Conservation (phyloP, 2,113 vertebrate genomes). For the Lynx canadensis region DNA sequence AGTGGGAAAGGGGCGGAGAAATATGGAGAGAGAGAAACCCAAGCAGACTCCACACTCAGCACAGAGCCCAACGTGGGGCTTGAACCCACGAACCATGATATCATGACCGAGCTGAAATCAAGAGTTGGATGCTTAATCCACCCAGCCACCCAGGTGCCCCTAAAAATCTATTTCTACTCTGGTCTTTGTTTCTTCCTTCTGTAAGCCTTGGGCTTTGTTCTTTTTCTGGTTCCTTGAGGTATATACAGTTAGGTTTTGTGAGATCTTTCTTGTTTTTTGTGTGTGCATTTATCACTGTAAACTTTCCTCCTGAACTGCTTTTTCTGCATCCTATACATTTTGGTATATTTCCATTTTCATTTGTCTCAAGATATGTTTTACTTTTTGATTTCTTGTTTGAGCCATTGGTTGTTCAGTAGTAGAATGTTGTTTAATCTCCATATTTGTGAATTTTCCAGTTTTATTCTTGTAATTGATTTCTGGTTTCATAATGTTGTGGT, state of each 20-base stretch:
- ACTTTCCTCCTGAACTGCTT: neutral
- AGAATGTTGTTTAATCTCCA: neutral
- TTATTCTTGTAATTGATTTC: neutral
- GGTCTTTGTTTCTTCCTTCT: neutral
- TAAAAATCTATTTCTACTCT: neutral
- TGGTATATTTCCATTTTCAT: neutral
- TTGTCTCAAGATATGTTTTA: neutral
- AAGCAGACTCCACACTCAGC: too few species aligned
- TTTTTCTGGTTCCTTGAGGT: neutral
- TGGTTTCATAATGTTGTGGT: neutral
- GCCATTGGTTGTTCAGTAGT: neutral
- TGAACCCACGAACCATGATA: too few species aligned
- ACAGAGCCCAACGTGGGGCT: too few species aligned
- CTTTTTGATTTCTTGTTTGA: neutral
- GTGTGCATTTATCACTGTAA: neutral
- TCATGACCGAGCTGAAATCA: too few species aligned
- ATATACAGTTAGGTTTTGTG: neutral
- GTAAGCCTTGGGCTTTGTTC: neutral
- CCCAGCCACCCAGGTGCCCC: too few species aligned
- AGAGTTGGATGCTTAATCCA: too few species aligned
- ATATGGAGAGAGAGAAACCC: too few species aligned
- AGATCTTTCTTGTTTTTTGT: neutral
- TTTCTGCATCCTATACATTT: neutral
- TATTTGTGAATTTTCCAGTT: neutral
- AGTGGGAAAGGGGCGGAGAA: too few species aligned